Conservation (phyloP, 2,888 invertebrate species). For the Lepidonotus clava region DNA sequence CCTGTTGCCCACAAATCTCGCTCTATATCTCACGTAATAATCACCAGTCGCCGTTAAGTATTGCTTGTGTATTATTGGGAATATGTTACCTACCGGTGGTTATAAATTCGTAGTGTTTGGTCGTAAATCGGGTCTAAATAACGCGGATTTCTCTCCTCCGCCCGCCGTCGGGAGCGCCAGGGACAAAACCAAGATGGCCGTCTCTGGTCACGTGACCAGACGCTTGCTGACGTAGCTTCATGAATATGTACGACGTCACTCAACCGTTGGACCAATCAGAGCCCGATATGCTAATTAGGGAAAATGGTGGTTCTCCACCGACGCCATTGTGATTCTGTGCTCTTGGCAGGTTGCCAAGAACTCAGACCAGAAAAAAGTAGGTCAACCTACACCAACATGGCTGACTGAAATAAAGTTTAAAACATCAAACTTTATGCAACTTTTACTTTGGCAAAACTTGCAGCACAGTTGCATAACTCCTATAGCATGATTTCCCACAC, state of each 20-base stretch:
- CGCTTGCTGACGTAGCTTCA: constrained; percentile 49
- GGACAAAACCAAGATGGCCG: constrained; percentile 58
- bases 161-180: constrained; percentile 54
- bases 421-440: neutral
- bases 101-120: neutral
- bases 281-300: neutral
- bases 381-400: constrained; percentile 38
- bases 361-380: constrained; percentile 6
- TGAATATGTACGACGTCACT: constrained; percentile 10
- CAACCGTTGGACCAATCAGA: constrained; percentile 14
- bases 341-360: constrained; percentile 28
- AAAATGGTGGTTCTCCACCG: constrained; percentile 17
- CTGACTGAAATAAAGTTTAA: neutral
- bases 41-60: too few species aligned
- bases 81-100: constrained; percentile 20
- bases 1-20: neutral
- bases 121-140: neutral
- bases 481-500: neutral
- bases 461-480: neutral
- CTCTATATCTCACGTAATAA: too few species aligned
- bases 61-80: too few species aligned
- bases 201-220: constrained; percentile 51
- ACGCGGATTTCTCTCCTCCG: neutral
- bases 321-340: neutral
- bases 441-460: neutral